A percentile compares a stretch with the other conserved stretches of the same genome.
These are phyloP conservation scores for Myotis brandtii DNA, from an alignment of 2,113 vertebrate species.

Conservation along the genomic window DNA sequence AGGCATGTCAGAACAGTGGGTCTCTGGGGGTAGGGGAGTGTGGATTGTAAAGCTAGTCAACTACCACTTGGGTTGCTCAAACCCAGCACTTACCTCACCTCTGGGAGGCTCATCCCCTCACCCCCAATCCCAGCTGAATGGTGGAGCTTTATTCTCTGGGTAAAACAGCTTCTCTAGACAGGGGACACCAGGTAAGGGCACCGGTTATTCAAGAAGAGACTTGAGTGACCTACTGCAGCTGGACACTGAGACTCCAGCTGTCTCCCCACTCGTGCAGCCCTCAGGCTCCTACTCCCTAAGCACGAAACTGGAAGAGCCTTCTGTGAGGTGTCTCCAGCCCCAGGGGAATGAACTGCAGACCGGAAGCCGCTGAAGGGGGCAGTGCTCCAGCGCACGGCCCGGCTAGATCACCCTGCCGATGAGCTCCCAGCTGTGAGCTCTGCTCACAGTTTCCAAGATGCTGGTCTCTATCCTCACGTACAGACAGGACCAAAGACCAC, in stretches of 20 bases:
- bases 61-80: neutral
- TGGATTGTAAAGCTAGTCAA: neutral
- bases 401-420: too few relatives aligned
- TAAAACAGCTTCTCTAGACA: neutral
- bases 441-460: neutral
- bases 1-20: neutral
- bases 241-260: neutral
- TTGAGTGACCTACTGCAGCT: neutral
- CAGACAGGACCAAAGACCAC: neutral
- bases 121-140: too few relatives aligned
- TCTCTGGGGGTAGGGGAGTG: neutral
- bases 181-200: fast-evolving
- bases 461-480: neutral
- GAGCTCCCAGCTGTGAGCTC: neutral
- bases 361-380: neutral
- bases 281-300: neutral
- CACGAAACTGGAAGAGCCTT: neutral
- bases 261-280: fast-evolving
- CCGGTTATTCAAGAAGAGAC: neutral
- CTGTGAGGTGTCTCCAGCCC: too few relatives aligned
- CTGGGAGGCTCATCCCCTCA: neutral
- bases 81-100: neutral
- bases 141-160: neutral
- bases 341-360: neutral
- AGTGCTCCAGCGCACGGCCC: neutral